Conservation (phyloP, 1,140 invertebrate species). For the Cotesia glomerata region DNA sequence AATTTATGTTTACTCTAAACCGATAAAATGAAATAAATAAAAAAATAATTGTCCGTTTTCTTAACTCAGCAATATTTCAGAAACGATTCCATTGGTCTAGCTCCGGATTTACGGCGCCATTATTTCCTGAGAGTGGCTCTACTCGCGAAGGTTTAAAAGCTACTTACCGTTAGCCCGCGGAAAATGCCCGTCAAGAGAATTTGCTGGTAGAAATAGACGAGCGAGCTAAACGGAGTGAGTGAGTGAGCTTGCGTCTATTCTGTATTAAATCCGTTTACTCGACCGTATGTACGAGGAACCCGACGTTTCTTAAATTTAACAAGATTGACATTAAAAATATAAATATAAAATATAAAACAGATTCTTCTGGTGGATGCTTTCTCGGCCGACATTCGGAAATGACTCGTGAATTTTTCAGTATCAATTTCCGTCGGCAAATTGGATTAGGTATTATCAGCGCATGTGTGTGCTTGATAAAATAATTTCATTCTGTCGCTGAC, state of each 20-base stretch:
- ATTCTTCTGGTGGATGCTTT: no score
- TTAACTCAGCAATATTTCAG: slow-evolving; percentile 31
- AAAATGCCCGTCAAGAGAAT: slow-evolving; percentile 17
- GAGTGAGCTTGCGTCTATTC: background rate
- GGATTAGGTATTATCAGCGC: no score
- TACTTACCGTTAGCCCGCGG: slow-evolving; percentile 8
- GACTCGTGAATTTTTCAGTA: no score
- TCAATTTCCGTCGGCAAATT: no score
- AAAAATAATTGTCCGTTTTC: slow-evolving; percentile 6
- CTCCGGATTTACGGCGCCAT: slow-evolving; percentile 31
- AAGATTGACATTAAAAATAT: background rate
- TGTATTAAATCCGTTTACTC: background rate
- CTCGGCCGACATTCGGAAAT: no score
- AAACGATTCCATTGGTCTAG: slow-evolving; percentile 33
- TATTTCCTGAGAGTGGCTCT: slow-evolving; percentile 23
- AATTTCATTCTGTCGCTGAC: no score
- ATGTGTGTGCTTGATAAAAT: no score
- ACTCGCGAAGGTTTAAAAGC: slow-evolving; percentile 11
- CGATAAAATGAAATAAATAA: background rate
- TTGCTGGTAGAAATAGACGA: background rate
- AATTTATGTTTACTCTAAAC: background rate
- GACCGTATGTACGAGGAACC: background rate
- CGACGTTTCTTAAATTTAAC: background rate
- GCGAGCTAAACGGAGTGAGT: no score
- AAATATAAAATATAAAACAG: no score